Base-by-base conservation (phyloP, 2,888 invertebrate genomes). In the Agriopis leucophaearia region DNA sequence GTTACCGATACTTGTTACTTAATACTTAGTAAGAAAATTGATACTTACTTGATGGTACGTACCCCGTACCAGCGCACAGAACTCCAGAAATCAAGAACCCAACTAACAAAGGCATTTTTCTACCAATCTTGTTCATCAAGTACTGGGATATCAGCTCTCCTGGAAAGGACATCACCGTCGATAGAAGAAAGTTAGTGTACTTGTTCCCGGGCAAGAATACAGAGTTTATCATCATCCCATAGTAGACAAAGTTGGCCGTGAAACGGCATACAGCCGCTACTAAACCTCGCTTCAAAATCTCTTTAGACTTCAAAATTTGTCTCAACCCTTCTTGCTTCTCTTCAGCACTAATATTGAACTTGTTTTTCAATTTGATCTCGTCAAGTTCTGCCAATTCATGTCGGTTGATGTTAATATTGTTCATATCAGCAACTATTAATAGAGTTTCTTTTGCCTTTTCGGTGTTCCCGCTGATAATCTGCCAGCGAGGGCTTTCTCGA, bases 401-500 rank as follows among this genome's bases (percentile, higher is more conserved):
- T 1, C 78, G 66, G 64, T 88, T 77, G 7, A 92, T 78, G 13
- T 83, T 82, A 0, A 88, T 74, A 18, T 88, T 88, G 65, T 92
- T 92, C 8, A 72, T 78, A 75, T 81, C 77, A 0, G 89, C 85
- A 7, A 90, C 84, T 1, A 74, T 51, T 56, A 81, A 74, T 35
- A 92, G 60, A 0, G 82, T 81, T 52, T 78, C 70, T 59, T 88
- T 90, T 0, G 88, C 91, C 64, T 83, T 72, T n/a, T 85, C 81
- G 0, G 80, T 76, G 78, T 84, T 90, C 0, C 88, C 88, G 35
- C 82, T 88, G 1, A 92, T 72, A 1, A 93, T 83, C 63, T 85
- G 87, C 92, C 93, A 93, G 69, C 92, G 75, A 0, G 89, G 88
- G 56, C 92, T 92, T 66, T 93, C 92, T 50, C 80, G 78, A 9